Percentiles rank a stretch among this genome's conserved stretches.
These are phyloP conservation scores for Geococcyx californianus DNA, from an alignment of 2,113 vertebrate genomes.

Conservation along the genomic window DNA sequence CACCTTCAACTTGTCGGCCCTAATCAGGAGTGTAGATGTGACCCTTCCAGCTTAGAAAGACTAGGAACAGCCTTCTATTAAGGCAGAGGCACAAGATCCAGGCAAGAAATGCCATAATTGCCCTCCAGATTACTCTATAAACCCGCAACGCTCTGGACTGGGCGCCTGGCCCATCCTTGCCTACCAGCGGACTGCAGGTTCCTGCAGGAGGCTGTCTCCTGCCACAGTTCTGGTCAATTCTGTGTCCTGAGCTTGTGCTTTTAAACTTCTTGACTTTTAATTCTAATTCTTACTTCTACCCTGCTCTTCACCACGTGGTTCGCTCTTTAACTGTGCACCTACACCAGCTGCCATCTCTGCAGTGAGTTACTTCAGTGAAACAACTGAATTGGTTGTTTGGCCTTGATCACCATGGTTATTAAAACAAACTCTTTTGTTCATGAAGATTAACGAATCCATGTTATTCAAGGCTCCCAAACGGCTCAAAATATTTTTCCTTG, in stretches of 20 bases:
- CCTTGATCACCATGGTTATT: not conserved
- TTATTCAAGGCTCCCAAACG: not conserved
- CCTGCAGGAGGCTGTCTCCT: not conserved
- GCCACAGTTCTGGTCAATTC: not conserved
- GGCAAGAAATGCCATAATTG: not conserved
- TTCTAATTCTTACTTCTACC: not conserved
- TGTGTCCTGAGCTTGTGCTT: not conserved
- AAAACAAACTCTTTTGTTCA: not conserved
- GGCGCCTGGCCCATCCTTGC: not conserved
- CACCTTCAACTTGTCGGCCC: not conserved
- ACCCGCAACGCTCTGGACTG: not conserved
- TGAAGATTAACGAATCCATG: not conserved
- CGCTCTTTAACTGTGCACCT: not conserved
- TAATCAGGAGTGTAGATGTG: not conserved
- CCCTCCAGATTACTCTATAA: not conserved
- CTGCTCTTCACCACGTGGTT: not conserved
- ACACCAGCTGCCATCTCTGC: not conserved
- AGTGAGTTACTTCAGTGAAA: not conserved
- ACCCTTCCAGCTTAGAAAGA: not conserved
- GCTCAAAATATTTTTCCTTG: not conserved
- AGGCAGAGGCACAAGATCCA: not conserved
- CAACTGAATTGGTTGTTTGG: rapidly evolving
- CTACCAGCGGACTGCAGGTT: not conserved
- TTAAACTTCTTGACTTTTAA: not conserved
- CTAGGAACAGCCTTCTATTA: not conserved